Percentiles rank a stretch among this genome's conserved stretches.
Evolutionary conservation across 2,113 vertebrate species (phyloP).

Genomic region (Syngnathus typhle): DNA sequence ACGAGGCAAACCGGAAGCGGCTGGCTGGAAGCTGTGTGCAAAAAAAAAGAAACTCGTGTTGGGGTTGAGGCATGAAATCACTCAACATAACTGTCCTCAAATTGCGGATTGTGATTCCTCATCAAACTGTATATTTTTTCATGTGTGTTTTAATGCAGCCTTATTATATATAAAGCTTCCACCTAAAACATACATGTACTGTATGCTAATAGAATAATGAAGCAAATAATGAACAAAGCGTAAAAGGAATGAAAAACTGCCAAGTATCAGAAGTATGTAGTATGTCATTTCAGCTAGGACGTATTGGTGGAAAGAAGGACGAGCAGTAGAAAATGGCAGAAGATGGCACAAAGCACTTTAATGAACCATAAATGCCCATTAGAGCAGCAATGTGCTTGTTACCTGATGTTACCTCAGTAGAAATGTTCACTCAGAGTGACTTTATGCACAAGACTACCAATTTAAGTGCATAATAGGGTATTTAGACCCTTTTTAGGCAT

Average conservation of each 20-base stretch:
- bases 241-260: neutral
- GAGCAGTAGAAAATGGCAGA: neutral
- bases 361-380: too few relatives aligned
- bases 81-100: neutral
- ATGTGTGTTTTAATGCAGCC: neutral
- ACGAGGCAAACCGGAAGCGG: constrained; percentile 77
- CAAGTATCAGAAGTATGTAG: neutral
- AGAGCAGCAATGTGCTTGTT: too few relatives aligned
- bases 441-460: too few relatives aligned
- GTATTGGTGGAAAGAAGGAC: neutral
- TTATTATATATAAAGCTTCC: neutral
- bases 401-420: too few relatives aligned
- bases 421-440: too few relatives aligned
- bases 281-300: neutral
- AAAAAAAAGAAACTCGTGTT: neutral
- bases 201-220: too few relatives aligned
- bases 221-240: neutral
- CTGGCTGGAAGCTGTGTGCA: constrained; percentile 80
- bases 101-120: neutral
- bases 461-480: too few relatives aligned
- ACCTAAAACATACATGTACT: neutral
- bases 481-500: too few relatives aligned
- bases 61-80: neutral
- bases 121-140: neutral
- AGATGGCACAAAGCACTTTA: too few relatives aligned